Evolutionary conservation across 1,140 invertebrate species (phyloP).

Genomic region (Eumeta japonica): DNA sequence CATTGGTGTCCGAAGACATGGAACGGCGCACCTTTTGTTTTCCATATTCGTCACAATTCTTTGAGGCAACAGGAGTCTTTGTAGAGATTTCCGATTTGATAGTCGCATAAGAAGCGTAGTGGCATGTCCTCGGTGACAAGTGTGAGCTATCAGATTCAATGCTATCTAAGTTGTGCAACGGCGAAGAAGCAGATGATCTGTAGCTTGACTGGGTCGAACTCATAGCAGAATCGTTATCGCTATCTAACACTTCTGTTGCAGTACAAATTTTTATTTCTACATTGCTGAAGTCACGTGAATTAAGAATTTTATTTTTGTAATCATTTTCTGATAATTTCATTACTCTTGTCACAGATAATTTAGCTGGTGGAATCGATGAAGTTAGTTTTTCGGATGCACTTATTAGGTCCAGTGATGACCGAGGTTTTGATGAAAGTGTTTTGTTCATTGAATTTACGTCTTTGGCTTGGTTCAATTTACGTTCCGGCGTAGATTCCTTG

Average conservation of each 20-base stretch:
- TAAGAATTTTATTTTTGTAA: constrained; percentile 28
- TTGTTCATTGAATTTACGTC: constrained; percentile 31
- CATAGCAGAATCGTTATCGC: constrained; percentile 83
- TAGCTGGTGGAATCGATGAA: constrained; percentile 13
- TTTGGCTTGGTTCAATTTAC: constrained; percentile 34
- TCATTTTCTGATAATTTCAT: constrained; percentile 22
- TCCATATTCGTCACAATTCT: constrained; percentile 34
- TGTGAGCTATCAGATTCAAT: constrained; percentile 48
- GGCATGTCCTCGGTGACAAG: constrained; percentile 38
- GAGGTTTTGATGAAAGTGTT: constrained; percentile 31
- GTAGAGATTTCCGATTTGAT: constrained; percentile 33
- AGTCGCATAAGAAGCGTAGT: constrained; percentile 34
- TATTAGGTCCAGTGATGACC: constrained; percentile 34
- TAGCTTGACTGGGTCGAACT: constrained; percentile 73
- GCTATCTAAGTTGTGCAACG: constrained; percentile 49
- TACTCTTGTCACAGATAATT: constrained; percentile 15
- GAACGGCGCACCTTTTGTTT: constrained; percentile 58
- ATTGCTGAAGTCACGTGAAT: constrained; percentile 36
- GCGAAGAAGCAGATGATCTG: constrained; percentile 70
- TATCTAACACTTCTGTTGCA: constrained; percentile 63
- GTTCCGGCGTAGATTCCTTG: constrained; percentile 45
- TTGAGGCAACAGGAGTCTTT: constrained; percentile 28
- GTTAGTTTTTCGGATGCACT: constrained; percentile 5
- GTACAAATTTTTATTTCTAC: constrained; percentile 46
- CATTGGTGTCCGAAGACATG: constrained; percentile 63